Base-by-base conservation (phyloP, 2,888 invertebrate species). In the Nebria brevicollis region DNA sequence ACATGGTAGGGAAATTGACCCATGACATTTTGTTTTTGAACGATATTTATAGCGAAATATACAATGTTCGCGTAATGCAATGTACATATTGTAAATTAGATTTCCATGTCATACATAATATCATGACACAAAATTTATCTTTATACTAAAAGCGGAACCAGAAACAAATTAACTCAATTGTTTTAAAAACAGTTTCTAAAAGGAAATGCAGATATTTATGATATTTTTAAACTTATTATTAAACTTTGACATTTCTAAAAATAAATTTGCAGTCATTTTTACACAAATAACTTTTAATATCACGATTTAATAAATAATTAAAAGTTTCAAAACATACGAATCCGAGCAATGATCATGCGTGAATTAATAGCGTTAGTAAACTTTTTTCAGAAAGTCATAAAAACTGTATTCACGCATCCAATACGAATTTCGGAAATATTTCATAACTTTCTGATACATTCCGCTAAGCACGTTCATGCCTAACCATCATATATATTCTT, bases 141-240 rank as follows among this genome's bases (percentile, higher is more conserved):
- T 11, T 54, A 54, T 54, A 54, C 54, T 54, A 34, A 34, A 34
- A 34, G 34, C 34, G 34, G 34, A 34, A 54, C 54, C 54, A 13
- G 54, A 54, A 54, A 13, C 54, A 54, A 54, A 54, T 54, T 54
- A 54, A 54, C 54, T 54, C 54, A 7, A 6, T 54, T 54, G 54
- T 54, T 54, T 54, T 8, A 13, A 54, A 54, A 54, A 54, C 54
- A 54, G 54, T 11, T 66, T 3, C n/a, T 20, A 20, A 54, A 64
- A 15, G 72, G 65, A 72, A 72, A 72, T 77, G 65, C 72, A 72
- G 72, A 43, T 72, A 77, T 72, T 77, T 77, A 25, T 65, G 11
- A 54, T 54, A 54, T 54, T 54, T 54, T 54, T 54, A 54, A 54
- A 54, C 54, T 3, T 54, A 54, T 54, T 54, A 11, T 54, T 54